Evolutionary conservation across 2,113 vertebrate species (phyloP).

Genomic region (Xyrauchen texanus): DNA sequence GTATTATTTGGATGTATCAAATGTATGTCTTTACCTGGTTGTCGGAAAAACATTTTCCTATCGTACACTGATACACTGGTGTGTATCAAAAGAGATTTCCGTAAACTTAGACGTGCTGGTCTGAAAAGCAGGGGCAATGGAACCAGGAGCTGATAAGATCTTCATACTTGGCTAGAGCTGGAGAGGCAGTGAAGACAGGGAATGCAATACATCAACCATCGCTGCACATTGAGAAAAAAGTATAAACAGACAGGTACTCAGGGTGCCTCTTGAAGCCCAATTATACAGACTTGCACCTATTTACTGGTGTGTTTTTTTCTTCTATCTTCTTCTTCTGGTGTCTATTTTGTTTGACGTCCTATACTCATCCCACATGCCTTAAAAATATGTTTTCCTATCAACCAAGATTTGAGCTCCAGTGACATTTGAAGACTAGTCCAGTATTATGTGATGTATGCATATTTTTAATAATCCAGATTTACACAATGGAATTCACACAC

Average conservation of each 20-base stretch:
- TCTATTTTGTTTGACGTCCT: no score
- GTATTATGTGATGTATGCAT: no score
- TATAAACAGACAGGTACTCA: constrained; percentile 51
- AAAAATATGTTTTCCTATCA: no score
- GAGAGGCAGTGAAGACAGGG: constrained; percentile 59
- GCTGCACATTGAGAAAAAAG: constrained; percentile 24
- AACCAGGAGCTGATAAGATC: constrained; percentile 61
- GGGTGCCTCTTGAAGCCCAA: constrained; percentile 47
- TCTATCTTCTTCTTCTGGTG: no score
- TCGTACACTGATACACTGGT: constrained; percentile 35
- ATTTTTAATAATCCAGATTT: no score
- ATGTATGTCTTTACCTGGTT: constrained; percentile 15
- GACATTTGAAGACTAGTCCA: no score
- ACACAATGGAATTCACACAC: no score
- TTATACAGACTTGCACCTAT: constrained; percentile 43
- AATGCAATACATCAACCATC: constrained; percentile 62
- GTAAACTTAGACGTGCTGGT: constrained; percentile 44
- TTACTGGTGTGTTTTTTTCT: constrained; percentile 23
- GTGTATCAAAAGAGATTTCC: constrained; percentile 50
- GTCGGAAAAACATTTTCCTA: constrained; percentile 37
- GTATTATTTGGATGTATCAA: not conserved
- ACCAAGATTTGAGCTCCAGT: no score
- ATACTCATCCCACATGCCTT: no score
- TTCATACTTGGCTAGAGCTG: constrained; percentile 65
- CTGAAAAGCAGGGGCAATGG: constrained; percentile 53